A percentile compares a stretch with the other conserved stretches of the same genome.
Conservation (phyloP, 2,113 vertebrate species). For the Myotis yumanensis region DNA sequence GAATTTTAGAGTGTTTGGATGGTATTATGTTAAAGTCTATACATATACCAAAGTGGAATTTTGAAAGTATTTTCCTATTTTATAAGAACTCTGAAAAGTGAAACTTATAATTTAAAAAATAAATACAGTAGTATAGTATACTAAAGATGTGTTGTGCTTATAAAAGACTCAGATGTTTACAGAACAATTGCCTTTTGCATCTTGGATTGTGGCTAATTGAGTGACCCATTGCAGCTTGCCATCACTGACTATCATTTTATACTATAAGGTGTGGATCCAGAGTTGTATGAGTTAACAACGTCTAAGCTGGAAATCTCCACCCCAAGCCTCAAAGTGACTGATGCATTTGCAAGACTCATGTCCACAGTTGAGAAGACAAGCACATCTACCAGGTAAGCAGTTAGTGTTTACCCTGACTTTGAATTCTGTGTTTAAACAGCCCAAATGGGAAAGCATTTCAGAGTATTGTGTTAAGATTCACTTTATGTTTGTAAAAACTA, state of each 20-base stretch:
- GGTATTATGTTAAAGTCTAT: conserved; percentile 1
- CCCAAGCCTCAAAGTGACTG: conserved; percentile 88
- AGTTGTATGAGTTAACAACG: conserved; percentile 96
- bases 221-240: conserved; percentile 54
- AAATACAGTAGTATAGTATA: not conserved
- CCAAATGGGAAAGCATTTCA: conserved; percentile 30
- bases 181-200: conserved; percentile 78
- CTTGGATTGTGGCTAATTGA: conserved; percentile 74
- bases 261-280: conserved; percentile 96
- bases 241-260: conserved; percentile 86
- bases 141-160: conserved; percentile 48
- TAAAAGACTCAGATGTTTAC: conserved; percentile 86
- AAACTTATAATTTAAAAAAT: conserved; percentile 30
- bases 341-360: conserved; percentile 97
- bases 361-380: conserved; percentile 98
- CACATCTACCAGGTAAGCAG: conserved; percentile 92
- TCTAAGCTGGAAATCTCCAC: conserved; percentile 91
- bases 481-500: conserved; percentile 39
- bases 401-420: not conserved
- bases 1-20: conserved; percentile 46
- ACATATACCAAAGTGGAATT: conserved; percentile 21
- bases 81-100: not conserved
- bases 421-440: not conserved
- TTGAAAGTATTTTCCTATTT: conserved; percentile 41
- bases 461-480: conserved; percentile 12